A percentile compares a stretch with the other conserved stretches of the same genome.
These are phyloP conservation scores for Zosterops borbonicus DNA, from an alignment of 2,113 vertebrate genomes.

Conservation along the genomic window DNA sequence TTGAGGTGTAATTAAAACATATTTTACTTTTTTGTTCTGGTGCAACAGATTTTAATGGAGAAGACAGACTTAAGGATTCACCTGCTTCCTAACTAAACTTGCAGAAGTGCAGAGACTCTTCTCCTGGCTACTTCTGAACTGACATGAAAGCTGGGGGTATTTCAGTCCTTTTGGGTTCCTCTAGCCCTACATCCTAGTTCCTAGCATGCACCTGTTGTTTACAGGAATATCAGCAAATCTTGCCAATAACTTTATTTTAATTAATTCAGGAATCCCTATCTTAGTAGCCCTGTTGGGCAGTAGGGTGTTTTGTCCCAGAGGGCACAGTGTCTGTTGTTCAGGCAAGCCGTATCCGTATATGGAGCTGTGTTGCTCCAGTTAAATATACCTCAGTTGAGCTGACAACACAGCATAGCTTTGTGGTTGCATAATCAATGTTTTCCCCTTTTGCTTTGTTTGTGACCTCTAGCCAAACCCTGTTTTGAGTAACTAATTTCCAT, in stretches of 20 bases:
- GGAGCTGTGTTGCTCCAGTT: constrained; percentile 51
- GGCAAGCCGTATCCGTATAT: constrained; percentile 45
- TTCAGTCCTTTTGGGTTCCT: not conserved
- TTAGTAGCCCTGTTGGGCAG: not conserved
- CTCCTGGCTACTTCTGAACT: not conserved
- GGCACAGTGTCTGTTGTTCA: not conserved
- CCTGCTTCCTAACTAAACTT: not conserved
- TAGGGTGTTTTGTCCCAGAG: not conserved
- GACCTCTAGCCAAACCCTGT: constrained; percentile 41
- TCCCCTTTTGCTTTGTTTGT: constrained; percentile 33
- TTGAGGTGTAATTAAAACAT: not conserved
- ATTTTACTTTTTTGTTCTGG: not conserved
- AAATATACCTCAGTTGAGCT: constrained; percentile 54
- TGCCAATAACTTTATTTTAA: not conserved
- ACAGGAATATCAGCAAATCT: not conserved
- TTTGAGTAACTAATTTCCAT: constrained; percentile 22
- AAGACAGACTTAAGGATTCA: not conserved
- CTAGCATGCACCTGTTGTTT: not conserved
- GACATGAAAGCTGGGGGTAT: not conserved
- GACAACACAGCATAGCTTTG: constrained; percentile 50
- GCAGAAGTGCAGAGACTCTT: not conserved
- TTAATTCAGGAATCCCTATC: not conserved
- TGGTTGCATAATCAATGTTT: constrained; percentile 53
- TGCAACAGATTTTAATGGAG: not conserved
- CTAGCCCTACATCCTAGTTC: not conserved